Percentiles rank a stretch among this genome's conserved stretches.
phyloP scores from a whole-genome alignment of 2,888 invertebrate genomes.

The Aphelenchoides bicaudatus region DNA sequence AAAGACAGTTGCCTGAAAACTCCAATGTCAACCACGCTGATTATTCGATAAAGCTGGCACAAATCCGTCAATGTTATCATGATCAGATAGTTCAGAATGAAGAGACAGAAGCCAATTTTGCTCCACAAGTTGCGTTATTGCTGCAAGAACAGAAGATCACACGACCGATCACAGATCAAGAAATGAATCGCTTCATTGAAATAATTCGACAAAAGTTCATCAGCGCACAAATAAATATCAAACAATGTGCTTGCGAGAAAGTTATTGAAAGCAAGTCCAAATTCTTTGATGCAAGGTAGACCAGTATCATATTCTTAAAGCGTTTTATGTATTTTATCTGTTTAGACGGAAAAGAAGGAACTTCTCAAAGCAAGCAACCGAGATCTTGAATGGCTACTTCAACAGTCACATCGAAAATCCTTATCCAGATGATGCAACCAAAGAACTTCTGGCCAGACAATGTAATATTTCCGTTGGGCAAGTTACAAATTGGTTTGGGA shows the following conservation, averaged over 20 bases:
- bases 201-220: conserved; percentile 84
- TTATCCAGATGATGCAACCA: conserved; percentile 98
- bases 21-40: conserved; percentile 17
- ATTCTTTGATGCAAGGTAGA: conserved; percentile 71
- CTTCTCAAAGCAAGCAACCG: conserved; percentile 98
- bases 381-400: conserved; percentile 98
- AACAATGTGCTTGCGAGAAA: conserved; percentile 96
- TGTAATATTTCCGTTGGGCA: conserved; percentile 96
- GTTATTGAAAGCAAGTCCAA: conserved; percentile 89
- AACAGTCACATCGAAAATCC: conserved; percentile 98
- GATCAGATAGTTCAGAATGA: no score
- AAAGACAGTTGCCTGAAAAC: not conserved
- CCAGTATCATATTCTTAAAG: not conserved
- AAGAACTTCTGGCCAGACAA: conserved; percentile 96
- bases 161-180: conserved; percentile 91
- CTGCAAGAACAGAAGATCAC: conserved; percentile 74
- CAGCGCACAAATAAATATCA: conserved; percentile 72
- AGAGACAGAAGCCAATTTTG: conserved; percentile 19
- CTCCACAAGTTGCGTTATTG: conserved; percentile 70
- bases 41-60: conserved; percentile 23
- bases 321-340: not conserved
- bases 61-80: conserved; percentile 16
- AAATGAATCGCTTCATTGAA: conserved; percentile 87
- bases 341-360: conserved; percentile 79
- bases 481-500: conserved; percentile 94